Evolutionary conservation across 2,888 invertebrate species (phyloP).

Genomic region (Nemotelus pantherinus): DNA sequence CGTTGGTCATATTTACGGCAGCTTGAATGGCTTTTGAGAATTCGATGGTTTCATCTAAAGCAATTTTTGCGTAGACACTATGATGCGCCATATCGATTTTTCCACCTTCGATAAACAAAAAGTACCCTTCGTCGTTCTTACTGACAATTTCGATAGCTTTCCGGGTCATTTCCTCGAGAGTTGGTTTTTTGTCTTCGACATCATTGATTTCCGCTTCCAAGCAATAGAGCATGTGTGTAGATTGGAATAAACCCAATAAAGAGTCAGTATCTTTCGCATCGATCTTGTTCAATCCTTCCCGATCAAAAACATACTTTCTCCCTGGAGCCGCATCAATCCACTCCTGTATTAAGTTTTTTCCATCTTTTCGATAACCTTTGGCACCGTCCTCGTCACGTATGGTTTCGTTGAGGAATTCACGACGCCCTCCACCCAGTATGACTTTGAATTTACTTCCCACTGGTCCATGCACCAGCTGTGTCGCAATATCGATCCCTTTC

Average conservation of each 20-base stretch:
- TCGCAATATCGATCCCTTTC: constrained; percentile 71
- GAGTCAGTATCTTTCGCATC: constrained; percentile 67
- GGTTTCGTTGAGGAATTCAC: constrained; percentile 57
- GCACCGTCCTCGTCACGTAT: constrained; percentile 68
- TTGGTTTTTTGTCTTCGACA: constrained; percentile 65
- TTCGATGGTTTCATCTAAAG: constrained; percentile 68
- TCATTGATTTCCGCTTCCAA: constrained; percentile 66
- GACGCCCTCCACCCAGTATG: constrained; percentile 61
- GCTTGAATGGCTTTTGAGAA: constrained; percentile 77
- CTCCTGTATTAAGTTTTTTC: constrained; percentile 71
- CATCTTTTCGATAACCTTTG: constrained; percentile 70
- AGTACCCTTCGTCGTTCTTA: constrained; percentile 74
- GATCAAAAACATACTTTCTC: constrained; percentile 67
- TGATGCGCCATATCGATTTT: constrained; percentile 63
- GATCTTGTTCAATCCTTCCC: constrained; percentile 64
- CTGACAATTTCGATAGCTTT: constrained; percentile 78
- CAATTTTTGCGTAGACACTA: constrained; percentile 58
- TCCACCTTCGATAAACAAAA: constrained; percentile 79
- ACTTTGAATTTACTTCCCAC: constrained; percentile 78
- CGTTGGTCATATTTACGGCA: constrained; percentile 70
- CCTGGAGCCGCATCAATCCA: constrained; percentile 66
- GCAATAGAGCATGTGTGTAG: constrained; percentile 76
- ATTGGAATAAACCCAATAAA: constrained; percentile 73
- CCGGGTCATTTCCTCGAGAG: constrained; percentile 82
- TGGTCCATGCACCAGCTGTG: constrained; percentile 72